Conservation (phyloP, 2,797 vertebrate species). For the Anguilla pacifica region DNA sequence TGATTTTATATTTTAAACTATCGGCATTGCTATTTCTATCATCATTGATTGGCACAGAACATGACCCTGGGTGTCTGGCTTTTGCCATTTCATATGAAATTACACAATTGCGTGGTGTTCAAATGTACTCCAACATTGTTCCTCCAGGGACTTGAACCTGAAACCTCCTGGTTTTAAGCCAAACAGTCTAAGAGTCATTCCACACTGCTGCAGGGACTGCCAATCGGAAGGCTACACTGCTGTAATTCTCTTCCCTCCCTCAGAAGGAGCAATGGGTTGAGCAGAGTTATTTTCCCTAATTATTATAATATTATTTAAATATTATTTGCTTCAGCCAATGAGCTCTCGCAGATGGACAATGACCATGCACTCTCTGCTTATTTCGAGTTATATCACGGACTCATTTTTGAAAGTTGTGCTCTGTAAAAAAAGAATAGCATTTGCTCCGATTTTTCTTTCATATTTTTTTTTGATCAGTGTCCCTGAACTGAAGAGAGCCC, state of each 20-base stretch:
- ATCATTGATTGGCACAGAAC: not conserved
- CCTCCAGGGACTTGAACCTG: not conserved
- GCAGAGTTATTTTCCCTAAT: no score
- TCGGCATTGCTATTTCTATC: not conserved
- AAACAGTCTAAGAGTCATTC: not conserved
- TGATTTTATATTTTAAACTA: not conserved
- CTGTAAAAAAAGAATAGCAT: not conserved
- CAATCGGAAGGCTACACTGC: not conserved
- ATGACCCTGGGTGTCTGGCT: not conserved
- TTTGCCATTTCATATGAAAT: not conserved
- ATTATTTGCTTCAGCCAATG: not conserved
- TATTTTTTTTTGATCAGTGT: not conserved
- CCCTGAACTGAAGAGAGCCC: not conserved
- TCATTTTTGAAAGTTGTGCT: not conserved
- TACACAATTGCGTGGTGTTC: not conserved
- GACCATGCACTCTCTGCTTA: not conserved
- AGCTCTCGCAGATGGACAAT: not conserved
- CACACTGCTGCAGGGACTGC: not conserved
- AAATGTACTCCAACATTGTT: not conserved
- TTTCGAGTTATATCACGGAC: no score
- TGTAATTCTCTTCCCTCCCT: not conserved
- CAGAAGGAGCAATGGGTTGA: not conserved
- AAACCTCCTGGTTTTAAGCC: not conserved
- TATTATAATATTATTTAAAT: no score
- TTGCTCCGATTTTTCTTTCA: not conserved